Evolutionary conservation across 2,888 invertebrate species (phyloP).

Genomic region (Nomada flava): DNA sequence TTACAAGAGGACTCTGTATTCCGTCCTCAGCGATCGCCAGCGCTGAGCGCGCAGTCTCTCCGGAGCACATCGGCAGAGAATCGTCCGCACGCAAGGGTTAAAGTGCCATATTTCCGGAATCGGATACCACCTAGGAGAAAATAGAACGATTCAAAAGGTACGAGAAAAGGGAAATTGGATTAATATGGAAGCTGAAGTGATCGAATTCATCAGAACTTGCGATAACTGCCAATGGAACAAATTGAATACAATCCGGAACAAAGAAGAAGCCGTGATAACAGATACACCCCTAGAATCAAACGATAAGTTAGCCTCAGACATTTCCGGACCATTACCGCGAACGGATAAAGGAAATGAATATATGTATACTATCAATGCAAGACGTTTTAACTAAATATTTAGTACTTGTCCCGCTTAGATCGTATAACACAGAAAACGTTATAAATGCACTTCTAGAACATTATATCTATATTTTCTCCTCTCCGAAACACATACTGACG

Average conservation of each 20-base stretch:
- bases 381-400: constrained; percentile 17
- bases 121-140: too few species aligned
- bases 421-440: not conserved
- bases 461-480: constrained; percentile 3
- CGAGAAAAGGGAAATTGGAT: too few species aligned
- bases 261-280: not conserved
- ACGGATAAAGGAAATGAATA: not conserved
- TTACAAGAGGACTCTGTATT: too few species aligned
- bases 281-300: not conserved
- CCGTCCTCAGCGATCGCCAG: too few species aligned
- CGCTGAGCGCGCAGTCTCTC: too few species aligned
- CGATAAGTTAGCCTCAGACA: not conserved
- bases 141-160: too few species aligned
- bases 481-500: not conserved
- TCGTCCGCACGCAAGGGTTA: too few species aligned
- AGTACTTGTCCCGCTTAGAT: constrained; percentile 1
- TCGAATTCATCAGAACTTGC: too few species aligned
- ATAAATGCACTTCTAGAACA: not conserved
- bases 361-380: constrained; percentile 7
- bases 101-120: too few species aligned
- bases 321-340: constrained; percentile 1
- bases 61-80: too few species aligned
- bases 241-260: not conserved
- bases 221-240: not conserved
- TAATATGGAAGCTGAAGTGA: too few species aligned